Evolutionary conservation across 2,888 invertebrate genomes (phyloP), one percentile per base, ranked within the genome.

Genomic region (Eledona agricola): DNA sequence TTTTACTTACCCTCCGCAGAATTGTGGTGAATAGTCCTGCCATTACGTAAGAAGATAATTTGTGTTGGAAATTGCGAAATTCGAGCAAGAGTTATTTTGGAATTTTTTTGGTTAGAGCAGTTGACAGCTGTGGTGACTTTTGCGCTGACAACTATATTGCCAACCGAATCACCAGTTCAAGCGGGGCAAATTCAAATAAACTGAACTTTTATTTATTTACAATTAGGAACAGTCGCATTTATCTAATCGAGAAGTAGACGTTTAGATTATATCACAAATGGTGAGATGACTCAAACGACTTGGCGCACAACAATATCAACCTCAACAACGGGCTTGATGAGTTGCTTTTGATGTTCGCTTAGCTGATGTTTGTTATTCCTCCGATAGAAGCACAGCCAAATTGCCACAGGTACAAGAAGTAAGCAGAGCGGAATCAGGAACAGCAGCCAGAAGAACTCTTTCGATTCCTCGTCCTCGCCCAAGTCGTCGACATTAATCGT

Each of bases 341-440:
- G 50, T 35, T 58, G 55, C 34, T 60, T 63, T 11, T 62, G 65
- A 10, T 62, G 63, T 11, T 67, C 61, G 1, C 50, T 4, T 7
- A 26, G 7, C n/a, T 31, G 20, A 31, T 38, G 26, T 57, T 64
- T 69, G 55, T 62, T 66, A 46, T 66, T 71, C 38, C 63, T 66
- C 23, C 64, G 59, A 42, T 66, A 70, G 58, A 73, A 73, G 47
- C 72, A 74, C 59, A 73, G 59, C 72, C 73, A 74, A 6, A 72
- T 64, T 2, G 64, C 58, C 9, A 72, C 52, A 2, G 73, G 74
- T 19, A 69, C 65, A 38, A 74, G 56, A 12, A 72, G 62, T 40
- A 75, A 65, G 9, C 59, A 59, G 22, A 74, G 47, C 0, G 74
- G 74, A 42, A 75, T 71, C 31, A 73, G 49, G 63, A 74, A 74